Evolutionary conservation across 2,113 vertebrate species (phyloP), one percentile per base, ranked within the genome.

Genomic region (Grus americana): DNA sequence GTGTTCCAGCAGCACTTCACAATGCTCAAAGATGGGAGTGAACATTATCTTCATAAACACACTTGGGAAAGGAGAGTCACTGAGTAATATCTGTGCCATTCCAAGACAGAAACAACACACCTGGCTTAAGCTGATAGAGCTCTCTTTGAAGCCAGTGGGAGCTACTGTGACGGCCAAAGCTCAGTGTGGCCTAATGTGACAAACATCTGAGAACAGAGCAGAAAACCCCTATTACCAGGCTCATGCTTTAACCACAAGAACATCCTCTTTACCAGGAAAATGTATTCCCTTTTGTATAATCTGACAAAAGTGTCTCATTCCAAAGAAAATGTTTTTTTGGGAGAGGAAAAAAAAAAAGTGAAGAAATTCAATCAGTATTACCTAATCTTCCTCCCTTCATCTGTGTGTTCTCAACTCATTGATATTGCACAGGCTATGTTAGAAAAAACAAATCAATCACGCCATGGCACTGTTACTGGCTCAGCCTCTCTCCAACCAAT

Each of bases 401-500:
- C 95, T 98, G 95, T 83, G 74, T 95, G 74, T 92, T 93, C 88
- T 98, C 93, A 97, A 87, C 70, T 90, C 90, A 91, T 79, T 97
- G 97, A 98, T 92, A 91, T 70, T 97, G 78, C 74, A 91, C 96
- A 98, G 97, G 83, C 94, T 91, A 55, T 66, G 86, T 95, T 47
- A 94, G 86, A 94, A 94, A 94, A 94, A 97, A 96, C 97, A 96
- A 94, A 96, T 97, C 96, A 88, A 59, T 96, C 94, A 96, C 4
- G 2, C 32, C 81, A 73, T 80, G 83, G 84, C 88, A 94, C 52
- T 92, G 74, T 97, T 96, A 93, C 93, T 94, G 85, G 96, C 74
- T 96, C 92, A 72, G 86, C 44, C 59, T 82, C 79, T 90, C 94
- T 94, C 94, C 86, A 96, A 86, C 94, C 82, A 95, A 47, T 62